Evolutionary conservation across 1,140 invertebrate genomes (phyloP).

Genomic region (Ganaspis sp.): DNA sequence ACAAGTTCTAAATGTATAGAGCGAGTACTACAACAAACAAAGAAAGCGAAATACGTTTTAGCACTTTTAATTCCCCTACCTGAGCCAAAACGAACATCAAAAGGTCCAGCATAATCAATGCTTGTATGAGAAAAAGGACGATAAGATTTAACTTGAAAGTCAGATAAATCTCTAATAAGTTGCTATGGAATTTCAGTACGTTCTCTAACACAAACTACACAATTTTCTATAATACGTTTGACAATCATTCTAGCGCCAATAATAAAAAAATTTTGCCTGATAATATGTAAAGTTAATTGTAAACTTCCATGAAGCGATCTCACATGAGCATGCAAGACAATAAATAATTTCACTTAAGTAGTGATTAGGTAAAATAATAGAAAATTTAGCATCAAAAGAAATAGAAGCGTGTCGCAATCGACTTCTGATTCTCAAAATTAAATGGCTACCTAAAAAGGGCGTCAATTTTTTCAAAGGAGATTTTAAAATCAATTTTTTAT

Average conservation of each 20-base stretch:
- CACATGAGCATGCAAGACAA: background rate
- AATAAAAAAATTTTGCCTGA: conserved; percentile 57
- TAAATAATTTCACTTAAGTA: background rate
- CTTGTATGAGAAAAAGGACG: background rate
- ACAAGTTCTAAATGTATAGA: background rate
- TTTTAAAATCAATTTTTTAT: background rate
- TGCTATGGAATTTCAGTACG: background rate
- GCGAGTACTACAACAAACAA: background rate
- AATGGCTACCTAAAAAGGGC: conserved; percentile 5
- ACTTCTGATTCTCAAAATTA: no score
- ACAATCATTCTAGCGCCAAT: conserved; percentile 43
- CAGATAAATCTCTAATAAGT: background rate
- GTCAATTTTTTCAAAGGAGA: background rate
- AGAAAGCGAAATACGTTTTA: background rate
- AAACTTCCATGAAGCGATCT: conserved; percentile 47
- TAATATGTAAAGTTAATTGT: conserved; percentile 43
- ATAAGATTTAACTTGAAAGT: background rate
- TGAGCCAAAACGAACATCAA: background rate
- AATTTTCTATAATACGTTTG: conserved; percentile 48
- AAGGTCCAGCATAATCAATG: background rate
- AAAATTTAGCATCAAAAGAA: background rate
- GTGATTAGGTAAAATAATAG: background rate
- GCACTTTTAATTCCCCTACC: background rate
- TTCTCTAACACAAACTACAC: conserved; percentile 38
- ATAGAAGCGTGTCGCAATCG: background rate